phyloP scores from a whole-genome alignment of 2,888 invertebrate species.

The Sarcophaga variegata region DNA sequence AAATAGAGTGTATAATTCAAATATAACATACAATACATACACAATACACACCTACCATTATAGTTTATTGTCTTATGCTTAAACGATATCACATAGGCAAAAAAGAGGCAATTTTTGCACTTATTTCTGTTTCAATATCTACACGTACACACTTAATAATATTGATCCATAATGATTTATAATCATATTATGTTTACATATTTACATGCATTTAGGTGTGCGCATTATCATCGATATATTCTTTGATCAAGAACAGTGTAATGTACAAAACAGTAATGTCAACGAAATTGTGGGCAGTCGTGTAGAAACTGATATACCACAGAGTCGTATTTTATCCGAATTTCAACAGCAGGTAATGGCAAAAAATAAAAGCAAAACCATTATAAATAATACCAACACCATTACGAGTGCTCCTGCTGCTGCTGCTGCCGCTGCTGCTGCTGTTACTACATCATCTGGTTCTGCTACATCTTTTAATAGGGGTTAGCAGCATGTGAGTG shows the following conservation, averaged over 20 bases:
- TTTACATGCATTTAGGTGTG: conserved; percentile 74
- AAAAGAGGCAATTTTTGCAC: too few species aligned
- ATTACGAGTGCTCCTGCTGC: not conserved
- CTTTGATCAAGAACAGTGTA: conserved; percentile 75
- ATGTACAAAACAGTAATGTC: conserved; percentile 57
- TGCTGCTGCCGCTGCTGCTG: not conserved
- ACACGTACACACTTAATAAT: not conserved
- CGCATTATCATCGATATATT: conserved; percentile 80
- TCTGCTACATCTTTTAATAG: not conserved
- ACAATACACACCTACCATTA: too few species aligned
- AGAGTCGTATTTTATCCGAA: conserved; percentile 79
- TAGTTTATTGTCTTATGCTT: too few species aligned
- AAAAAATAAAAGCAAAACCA: not conserved
- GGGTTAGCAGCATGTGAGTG: not conserved
- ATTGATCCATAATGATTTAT: not conserved
- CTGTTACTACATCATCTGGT: not conserved
- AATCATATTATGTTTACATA: conserved; percentile 37
- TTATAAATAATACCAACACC: not conserved
- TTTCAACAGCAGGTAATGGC: conserved; percentile 76
- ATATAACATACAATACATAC: not conserved
- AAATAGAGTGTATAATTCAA: not conserved
- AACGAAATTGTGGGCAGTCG: conserved; percentile 78
- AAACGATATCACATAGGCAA: not conserved
- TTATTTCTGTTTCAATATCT: not conserved
- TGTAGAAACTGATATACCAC: conserved; percentile 80